Evolutionary conservation across 2,888 invertebrate species (phyloP), one percentile per base, ranked within the genome.

Genomic region (Miltochrista miniata): DNA sequence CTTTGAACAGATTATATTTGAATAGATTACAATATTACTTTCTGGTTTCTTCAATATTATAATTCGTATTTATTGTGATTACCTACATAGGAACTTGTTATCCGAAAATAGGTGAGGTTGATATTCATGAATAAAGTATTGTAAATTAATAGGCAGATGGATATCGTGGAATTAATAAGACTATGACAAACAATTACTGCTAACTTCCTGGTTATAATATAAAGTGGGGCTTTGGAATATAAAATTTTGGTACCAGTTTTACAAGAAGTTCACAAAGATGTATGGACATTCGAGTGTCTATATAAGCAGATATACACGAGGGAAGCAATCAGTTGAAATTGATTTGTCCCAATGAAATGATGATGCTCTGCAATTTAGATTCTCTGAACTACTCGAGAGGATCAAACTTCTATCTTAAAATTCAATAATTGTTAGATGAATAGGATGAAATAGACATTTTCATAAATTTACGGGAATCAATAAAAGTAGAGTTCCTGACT

Each of bases 1-100:
- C 45, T 10, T 30, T 29, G 13, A 56, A 61, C 58, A 59, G 49
- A 61, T 64, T 66, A 59, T 31, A 68, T 64, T 54, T 56, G 45
- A 64, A 56, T 68, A 60, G 52, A 49, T 54, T 45, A 56, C 30
- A 44, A 46, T 59, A 54, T 57, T 56, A 59, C 51, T 39, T 61
- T 38, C 43, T 52, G 15, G 29, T 33, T 57, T 57, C 38, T 37
- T 51, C 12, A 50, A 37, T 51, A 12, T 37, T 53, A 40, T 48
- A 29, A 59, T 59, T 51, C 49, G 50, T 55, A 36, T 35, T 13
- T 51, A 45, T 41, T 44, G 13, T n/a, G 10, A 44, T 10, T 37
- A 57, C 45, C 24, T 2, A 14, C 11, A 34, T 24, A 24, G 5
- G 5, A 40, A 47, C 40, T 36, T 45, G 45, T 15, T 11, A 61